Percentiles rank a stretch among this genome's conserved stretches.
Evolutionary conservation across 1,140 invertebrate genomes (phyloP).

Genomic region (Aphidius ervi): DNA sequence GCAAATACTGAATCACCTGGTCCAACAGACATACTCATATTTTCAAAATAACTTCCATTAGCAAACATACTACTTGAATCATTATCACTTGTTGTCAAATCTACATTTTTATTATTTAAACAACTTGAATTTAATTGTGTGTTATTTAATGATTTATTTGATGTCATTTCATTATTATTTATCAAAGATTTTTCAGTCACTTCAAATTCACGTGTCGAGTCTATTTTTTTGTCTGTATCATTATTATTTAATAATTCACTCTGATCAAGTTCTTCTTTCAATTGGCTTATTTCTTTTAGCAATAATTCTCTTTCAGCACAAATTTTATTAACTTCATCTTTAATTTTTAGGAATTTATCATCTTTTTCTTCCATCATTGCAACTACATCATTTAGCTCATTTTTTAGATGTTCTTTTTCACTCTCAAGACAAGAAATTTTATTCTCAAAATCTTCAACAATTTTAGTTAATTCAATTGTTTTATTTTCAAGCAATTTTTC

Average conservation of each 20-base stretch:
- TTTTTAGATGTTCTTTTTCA: slow-evolving; percentile 3
- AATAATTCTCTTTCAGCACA: neutral
- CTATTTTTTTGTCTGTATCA: too few species aligned
- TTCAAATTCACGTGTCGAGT: too few species aligned
- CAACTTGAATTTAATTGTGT: too few species aligned
- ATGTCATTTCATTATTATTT: too few species aligned
- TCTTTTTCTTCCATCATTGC: slow-evolving; percentile 3
- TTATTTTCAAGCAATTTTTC: slow-evolving; percentile 15
- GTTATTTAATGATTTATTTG: slow-evolving; percentile 5
- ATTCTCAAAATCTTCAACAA: neutral
- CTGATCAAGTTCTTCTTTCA: slow-evolving; percentile 2
- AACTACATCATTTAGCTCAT: slow-evolving; percentile 4
- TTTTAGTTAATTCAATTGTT: neutral
- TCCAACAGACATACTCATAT: slow-evolving; percentile 25
- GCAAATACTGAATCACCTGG: neutral
- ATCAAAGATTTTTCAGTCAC: too few species aligned
- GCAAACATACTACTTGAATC: slow-evolving; percentile 37
- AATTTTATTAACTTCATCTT: slow-evolving; percentile 11
- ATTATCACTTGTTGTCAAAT: slow-evolving; percentile 17
- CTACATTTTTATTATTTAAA: neutral
- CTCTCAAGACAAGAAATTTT: slow-evolving; percentile 8
- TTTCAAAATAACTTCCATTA: slow-evolving; percentile 36
- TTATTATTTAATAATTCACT: too few species aligned
- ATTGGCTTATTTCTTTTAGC: too few species aligned
- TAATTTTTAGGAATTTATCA: neutral